phyloP scores from a whole-genome alignment of 2,113 vertebrate species.

The Leptocoma aspasia region DNA sequence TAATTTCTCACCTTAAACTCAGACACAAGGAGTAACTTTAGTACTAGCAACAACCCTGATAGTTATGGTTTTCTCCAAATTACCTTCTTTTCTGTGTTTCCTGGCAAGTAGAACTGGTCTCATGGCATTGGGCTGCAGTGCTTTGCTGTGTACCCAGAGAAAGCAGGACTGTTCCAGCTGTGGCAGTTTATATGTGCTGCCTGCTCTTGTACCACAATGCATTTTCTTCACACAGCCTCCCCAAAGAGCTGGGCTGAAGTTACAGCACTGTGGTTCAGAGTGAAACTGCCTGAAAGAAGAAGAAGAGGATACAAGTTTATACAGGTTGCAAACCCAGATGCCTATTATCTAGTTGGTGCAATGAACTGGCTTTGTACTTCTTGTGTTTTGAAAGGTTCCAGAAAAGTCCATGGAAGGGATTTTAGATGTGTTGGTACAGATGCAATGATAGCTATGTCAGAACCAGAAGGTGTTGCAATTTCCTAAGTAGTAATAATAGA shows the following conservation, averaged over 20 bases:
- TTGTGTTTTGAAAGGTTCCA: neutral
- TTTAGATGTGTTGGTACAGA: neutral
- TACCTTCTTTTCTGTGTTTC: neutral
- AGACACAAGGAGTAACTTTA: neutral
- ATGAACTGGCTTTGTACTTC: neutral
- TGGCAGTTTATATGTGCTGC: neutral
- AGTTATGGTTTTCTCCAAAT: neutral
- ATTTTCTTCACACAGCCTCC: rapidly evolving
- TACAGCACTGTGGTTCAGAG: neutral
- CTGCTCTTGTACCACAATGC: rapidly evolving
- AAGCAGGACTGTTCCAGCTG: neutral
- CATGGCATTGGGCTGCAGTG: neutral
- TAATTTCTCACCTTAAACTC: neutral
- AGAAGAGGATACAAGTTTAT: neutral
- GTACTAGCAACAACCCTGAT: neutral
- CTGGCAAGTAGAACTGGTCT: neutral
- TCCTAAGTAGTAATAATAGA: constrained; percentile 23
- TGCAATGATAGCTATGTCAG: neutral
- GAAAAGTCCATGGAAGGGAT: neutral
- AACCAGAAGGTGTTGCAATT: constrained; percentile 30
- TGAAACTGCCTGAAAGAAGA: neutral
- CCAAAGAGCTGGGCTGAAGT: neutral
- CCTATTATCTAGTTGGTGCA: neutral
- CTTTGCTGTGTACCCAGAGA: neutral
- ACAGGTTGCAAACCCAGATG: neutral